A percentile compares a stretch with the other conserved stretches of the same genome.
Evolutionary conservation across 2,888 invertebrate species (phyloP).

Genomic region (Hirtodrosophila cameraria): DNA sequence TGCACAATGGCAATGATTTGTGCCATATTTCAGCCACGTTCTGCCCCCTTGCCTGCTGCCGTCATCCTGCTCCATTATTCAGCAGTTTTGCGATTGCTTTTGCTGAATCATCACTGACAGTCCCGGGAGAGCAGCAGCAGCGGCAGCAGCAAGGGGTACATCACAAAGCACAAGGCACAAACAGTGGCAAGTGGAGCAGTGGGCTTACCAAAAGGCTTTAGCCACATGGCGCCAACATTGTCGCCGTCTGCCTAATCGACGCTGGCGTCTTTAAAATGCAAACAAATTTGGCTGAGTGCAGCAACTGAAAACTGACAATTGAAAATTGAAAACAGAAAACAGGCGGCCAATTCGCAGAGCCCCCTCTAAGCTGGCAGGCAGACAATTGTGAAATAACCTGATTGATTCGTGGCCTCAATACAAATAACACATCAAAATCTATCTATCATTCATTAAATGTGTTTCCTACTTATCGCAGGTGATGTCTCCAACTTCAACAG

Average conservation of each 20-base stretch:
- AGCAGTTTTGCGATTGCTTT: slow-evolving; percentile 63
- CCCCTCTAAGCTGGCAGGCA: slow-evolving; percentile 38
- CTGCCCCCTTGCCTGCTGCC: slow-evolving; percentile 6
- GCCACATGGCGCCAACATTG: slow-evolving; percentile 54
- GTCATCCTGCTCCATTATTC: slow-evolving; percentile 64
- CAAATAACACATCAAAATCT: slow-evolving; percentile 18
- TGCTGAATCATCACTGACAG: slow-evolving; percentile 66
- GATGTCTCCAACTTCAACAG: neutral
- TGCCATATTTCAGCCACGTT: slow-evolving; percentile 52
- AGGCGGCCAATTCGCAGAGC: slow-evolving; percentile 15
- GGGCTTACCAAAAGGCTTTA: slow-evolving; percentile 53
- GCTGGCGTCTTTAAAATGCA: slow-evolving; percentile 42
- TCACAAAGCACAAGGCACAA: too few relatives aligned
- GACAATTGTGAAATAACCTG: slow-evolving; percentile 53
- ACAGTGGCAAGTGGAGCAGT: slow-evolving; percentile 33
- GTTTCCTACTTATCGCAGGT: slow-evolving; percentile 47
- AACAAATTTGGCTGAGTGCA: slow-evolving; percentile 63
- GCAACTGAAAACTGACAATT: slow-evolving; percentile 9
- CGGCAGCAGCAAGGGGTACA: neutral
- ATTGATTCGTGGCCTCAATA: slow-evolving; percentile 65
- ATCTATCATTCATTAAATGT: slow-evolving; percentile 70
- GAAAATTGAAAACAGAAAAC: slow-evolving; percentile 1
- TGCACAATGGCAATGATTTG: slow-evolving; percentile 65
- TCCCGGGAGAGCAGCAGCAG: neutral
- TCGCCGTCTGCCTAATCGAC: slow-evolving; percentile 46